Base-by-base conservation (phyloP, 2,113 vertebrate genomes). In the Nothobranchius furzeri region DNA sequence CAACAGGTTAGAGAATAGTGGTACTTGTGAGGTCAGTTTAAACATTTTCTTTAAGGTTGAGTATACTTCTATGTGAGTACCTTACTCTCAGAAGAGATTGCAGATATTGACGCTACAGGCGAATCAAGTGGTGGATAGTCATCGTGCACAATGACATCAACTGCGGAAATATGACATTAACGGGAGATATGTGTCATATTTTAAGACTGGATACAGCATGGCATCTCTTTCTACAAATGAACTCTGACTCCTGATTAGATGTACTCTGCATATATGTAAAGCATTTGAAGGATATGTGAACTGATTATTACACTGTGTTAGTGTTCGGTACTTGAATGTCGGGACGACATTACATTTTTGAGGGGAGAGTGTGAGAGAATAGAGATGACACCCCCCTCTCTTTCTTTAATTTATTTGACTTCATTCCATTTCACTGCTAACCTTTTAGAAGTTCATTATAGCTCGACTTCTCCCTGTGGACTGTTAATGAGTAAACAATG, bases 61-160 rank as follows among this genome's bases (percentile, higher is more conserved):
- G 25, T 35, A 6, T 54, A 12, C 52, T 54, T 54, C 12, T 35
- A 35, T 7, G 52, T 54, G 14, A 54, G 52, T 54, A 54, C 25
- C 25, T 54, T 54, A 35, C 52, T 54, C 52, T 54, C 52, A 54
- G 52, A 30, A 13, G 52, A 30, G 25, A 54, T 53, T 53, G 52
- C 25, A 54, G 25, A 35, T 54, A 54, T 54, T 54, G 25, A 54
- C 25, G 52, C 25, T 30, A 54, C 52, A 13, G 24, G 52, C 12
- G 52, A 14, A 54, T 54, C 24, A 30, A 54, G 52, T 54, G 52
- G 52, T 30, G 52, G 25, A 54, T 30, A 24, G 25, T 54, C 52
- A 54, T 54, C 52, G 24, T 30, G 52, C 52, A 54, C 52, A 54
- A 54, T 30, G 52, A 54, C 24, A 12, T 54, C 52, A 2, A 14